phyloP scores from a whole-genome alignment of 2,797 vertebrate genomes.

The Acanthurus leucopareius region DNA sequence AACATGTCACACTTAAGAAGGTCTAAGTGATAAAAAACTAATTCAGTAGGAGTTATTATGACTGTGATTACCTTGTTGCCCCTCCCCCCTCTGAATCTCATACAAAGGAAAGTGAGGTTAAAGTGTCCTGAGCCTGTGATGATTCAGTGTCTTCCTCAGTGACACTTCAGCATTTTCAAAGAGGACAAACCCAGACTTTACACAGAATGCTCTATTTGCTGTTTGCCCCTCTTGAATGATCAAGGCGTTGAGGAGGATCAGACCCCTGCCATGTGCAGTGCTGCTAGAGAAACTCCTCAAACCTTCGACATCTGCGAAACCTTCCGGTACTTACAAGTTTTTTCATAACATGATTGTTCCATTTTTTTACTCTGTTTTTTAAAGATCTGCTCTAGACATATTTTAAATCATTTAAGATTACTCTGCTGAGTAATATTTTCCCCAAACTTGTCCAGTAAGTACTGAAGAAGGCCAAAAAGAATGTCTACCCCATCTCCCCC shows the following conservation, averaged over 20 bases:
- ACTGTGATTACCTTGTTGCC: conserved; percentile 12
- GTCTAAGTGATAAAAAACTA: not conserved
- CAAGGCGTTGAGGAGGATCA: conserved; percentile 13
- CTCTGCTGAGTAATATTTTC: not conserved
- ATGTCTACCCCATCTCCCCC: not conserved
- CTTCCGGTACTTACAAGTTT: conserved; percentile 19
- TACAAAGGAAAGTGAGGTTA: conserved; percentile 20
- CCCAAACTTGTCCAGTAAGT: not conserved
- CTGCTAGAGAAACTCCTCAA: conserved; percentile 61
- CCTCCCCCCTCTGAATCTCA: not conserved
- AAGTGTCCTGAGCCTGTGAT: conserved; percentile 28
- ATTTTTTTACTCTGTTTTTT: conserved; percentile 20
- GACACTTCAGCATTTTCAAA: conserved; percentile 27
- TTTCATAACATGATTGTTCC: conserved; percentile 34
- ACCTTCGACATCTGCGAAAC: conserved; percentile 38
- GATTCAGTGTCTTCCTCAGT: conserved; percentile 57
- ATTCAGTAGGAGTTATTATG: conserved; percentile 16
- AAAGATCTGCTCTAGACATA: conserved; percentile 10
- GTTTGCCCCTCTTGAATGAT: conserved; percentile 11
- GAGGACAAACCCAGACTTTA: conserved; percentile 17
- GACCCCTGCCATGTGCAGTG: conserved; percentile 47
- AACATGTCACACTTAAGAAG: conserved; percentile 33
- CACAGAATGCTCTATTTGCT: not conserved
- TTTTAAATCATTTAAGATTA: conserved; percentile 21
- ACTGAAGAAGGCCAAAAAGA: conserved; percentile 14